A percentile compares a stretch with the other conserved stretches of the same genome.
Evolutionary conservation across 2,113 vertebrate species (phyloP).

Genomic region (Machaerirhynchus nigripectus): DNA sequence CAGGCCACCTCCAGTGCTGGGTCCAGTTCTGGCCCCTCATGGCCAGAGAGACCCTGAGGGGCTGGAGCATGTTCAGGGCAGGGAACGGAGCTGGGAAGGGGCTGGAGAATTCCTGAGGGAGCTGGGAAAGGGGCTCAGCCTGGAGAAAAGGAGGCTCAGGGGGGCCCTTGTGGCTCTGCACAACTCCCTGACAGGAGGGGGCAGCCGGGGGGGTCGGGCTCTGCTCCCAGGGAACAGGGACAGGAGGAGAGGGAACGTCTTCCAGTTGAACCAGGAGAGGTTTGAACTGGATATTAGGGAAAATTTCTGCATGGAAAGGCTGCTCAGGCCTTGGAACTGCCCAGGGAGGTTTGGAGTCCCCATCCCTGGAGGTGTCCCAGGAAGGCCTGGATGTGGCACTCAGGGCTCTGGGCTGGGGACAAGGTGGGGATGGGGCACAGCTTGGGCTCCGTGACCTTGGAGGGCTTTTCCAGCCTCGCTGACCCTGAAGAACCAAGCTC

Average conservation of each 20-base stretch:
- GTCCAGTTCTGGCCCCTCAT: not conserved
- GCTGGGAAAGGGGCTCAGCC: not conserved
- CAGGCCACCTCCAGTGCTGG: not conserved
- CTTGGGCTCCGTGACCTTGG: not conserved
- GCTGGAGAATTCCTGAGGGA: not conserved
- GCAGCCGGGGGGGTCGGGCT: not conserved
- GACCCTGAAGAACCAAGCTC: not conserved
- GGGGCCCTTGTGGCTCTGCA: not conserved
- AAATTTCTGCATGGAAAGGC: rapidly evolving
- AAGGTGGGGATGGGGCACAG: not conserved
- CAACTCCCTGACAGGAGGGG: not conserved
- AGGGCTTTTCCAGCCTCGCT: not conserved
- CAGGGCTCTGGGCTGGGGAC: not conserved
- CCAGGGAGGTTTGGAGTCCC: not conserved
- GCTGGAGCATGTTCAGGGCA: not conserved
- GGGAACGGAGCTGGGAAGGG: not conserved
- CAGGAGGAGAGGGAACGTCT: not conserved
- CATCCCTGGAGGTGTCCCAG: not conserved
- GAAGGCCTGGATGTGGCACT: rapidly evolving
- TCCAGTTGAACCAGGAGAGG: rapidly evolving
- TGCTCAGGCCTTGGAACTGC: rapidly evolving
- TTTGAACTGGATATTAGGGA: rapidly evolving
- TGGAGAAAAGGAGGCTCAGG: not conserved
- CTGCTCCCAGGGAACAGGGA: not conserved
- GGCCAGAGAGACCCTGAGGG: not conserved